A percentile compares a stretch with the other conserved stretches of the same genome.
These are phyloP conservation scores for Poeciliopsis retropinna DNA, from an alignment of 2,113 vertebrate species.

Conservation along the genomic window DNA sequence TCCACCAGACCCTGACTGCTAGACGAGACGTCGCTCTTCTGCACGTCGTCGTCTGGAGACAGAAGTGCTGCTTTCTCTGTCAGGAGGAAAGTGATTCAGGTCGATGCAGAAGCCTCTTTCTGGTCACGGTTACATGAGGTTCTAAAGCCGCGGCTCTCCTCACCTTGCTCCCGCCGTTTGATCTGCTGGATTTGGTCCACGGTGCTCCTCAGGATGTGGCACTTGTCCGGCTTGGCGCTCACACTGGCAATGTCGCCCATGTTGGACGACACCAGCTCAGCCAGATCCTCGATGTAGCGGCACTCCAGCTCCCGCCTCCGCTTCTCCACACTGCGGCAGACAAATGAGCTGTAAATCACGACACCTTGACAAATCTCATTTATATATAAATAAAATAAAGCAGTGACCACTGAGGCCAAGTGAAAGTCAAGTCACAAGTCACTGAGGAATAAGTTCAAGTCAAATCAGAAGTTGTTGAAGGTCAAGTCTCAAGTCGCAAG, in stretches of 20 bases:
- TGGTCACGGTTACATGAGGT: background rate
- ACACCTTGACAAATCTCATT: background rate
- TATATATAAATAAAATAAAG: too few species aligned
- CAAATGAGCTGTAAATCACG: background rate
- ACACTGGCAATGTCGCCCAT: slow-evolving; percentile 91
- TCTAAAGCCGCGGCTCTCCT: background rate
- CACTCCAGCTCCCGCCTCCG: slow-evolving; percentile 93
- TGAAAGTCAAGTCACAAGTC: too few species aligned
- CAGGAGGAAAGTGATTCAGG: background rate
- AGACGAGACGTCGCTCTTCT: slow-evolving; percentile 95
- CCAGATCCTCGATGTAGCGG: slow-evolving; percentile 93
- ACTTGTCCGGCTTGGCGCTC: slow-evolving; percentile 94
- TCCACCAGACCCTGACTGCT: slow-evolving; percentile 94
- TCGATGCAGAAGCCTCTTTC: background rate
- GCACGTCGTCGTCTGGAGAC: slow-evolving; percentile 88
- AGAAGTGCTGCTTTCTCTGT: slow-evolving; percentile 85
- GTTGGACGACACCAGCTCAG: slow-evolving; percentile 92
- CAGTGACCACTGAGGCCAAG: too few species aligned
- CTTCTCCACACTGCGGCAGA: slow-evolving; percentile 85
- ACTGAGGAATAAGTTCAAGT: too few species aligned
- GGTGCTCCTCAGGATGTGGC: slow-evolving; percentile 92
- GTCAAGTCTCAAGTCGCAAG: too few species aligned
- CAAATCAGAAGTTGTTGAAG: too few species aligned
- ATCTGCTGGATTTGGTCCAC: slow-evolving; percentile 97
- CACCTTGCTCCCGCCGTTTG: slow-evolving; percentile 92